These are phyloP conservation scores for Drosophila ambigua DNA, from an alignment of 1,140 invertebrate genomes.

Conservation along the genomic window DNA sequence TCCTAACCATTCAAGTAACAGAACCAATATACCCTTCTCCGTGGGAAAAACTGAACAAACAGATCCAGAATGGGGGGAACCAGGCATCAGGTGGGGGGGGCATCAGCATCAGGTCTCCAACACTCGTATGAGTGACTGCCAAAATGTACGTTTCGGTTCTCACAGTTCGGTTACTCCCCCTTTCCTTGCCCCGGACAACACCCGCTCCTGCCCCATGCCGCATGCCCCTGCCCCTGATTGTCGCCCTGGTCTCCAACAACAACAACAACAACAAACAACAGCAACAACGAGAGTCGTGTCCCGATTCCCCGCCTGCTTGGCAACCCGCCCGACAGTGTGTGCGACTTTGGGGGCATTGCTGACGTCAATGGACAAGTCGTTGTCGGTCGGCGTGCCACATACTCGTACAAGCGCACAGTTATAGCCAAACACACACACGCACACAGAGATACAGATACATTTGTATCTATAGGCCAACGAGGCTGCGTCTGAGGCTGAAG, in stretches of 20 bases:
- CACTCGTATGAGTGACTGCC: slow-evolving; percentile 75
- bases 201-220: background rate
- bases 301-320: slow-evolving; percentile 61
- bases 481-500: slow-evolving; percentile 45
- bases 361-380: slow-evolving; percentile 79
- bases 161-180: slow-evolving; percentile 3
- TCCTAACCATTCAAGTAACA: too few relatives aligned
- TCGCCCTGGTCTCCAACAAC: slow-evolving; percentile 14
- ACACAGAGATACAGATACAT: slow-evolving; percentile 19
- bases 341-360: slow-evolving; percentile 81
- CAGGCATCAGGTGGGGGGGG: too few relatives aligned
- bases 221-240: slow-evolving; percentile 19
- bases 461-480: slow-evolving; percentile 34
- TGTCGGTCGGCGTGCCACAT: slow-evolving; percentile 76
- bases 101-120: slow-evolving; percentile 40
- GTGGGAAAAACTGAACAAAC: too few relatives aligned
- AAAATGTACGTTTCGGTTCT: slow-evolving; percentile 51
- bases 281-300: slow-evolving; percentile 24
- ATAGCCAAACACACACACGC: slow-evolving; percentile 17
- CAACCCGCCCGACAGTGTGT: slow-evolving; percentile 67
- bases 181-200: background rate
- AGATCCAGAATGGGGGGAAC: too few relatives aligned
- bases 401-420: slow-evolving; percentile 35
- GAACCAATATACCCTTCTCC: too few relatives aligned
- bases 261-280: background rate